Percentiles rank a stretch among this genome's conserved stretches.
These are phyloP conservation scores for Cheilinus undulatus DNA, from an alignment of 2,113 vertebrate species.

Conservation along the genomic window DNA sequence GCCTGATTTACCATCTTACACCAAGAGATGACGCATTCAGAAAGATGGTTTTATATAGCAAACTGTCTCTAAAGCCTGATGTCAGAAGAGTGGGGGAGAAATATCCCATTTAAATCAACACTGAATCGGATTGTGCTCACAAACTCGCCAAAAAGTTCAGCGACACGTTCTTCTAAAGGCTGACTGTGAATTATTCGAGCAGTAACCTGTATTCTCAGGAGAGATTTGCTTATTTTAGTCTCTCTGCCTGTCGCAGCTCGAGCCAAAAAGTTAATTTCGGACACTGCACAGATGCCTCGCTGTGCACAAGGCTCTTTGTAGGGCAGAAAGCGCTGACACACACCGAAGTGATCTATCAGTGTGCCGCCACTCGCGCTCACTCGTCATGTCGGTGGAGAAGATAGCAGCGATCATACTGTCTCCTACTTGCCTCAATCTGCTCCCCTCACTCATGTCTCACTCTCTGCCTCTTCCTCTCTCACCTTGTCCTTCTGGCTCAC, in stretches of 20 bases:
- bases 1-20: no score
- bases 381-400: constrained; percentile 52
- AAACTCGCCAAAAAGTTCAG: background rate
- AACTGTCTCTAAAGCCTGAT: background rate
- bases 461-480: constrained; percentile 40
- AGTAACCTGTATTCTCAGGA: constrained; percentile 42
- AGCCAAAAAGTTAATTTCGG: constrained; percentile 64
- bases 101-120: background rate
- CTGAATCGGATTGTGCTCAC: background rate
- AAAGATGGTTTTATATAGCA: background rate
- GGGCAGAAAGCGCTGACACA: constrained; percentile 64
- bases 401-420: constrained; percentile 50
- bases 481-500: constrained; percentile 58
- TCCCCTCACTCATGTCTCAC: constrained; percentile 31
- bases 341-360: constrained; percentile 59
- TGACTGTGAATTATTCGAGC: constrained; percentile 38
- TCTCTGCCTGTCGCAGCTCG: constrained; percentile 32
- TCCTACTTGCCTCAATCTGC: constrained; percentile 58
- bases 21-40: background rate
- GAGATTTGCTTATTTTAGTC: constrained; percentile 54
- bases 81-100: background rate
- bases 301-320: constrained; percentile 24
- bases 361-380: constrained; percentile 29
- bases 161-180: background rate
- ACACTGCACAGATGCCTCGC: constrained; percentile 63